Percentiles rank a stretch among this genome's conserved stretches.
phyloP scores from a whole-genome alignment of 2,888 invertebrate species.

The Pseudococcus jackbeardsleyi region DNA sequence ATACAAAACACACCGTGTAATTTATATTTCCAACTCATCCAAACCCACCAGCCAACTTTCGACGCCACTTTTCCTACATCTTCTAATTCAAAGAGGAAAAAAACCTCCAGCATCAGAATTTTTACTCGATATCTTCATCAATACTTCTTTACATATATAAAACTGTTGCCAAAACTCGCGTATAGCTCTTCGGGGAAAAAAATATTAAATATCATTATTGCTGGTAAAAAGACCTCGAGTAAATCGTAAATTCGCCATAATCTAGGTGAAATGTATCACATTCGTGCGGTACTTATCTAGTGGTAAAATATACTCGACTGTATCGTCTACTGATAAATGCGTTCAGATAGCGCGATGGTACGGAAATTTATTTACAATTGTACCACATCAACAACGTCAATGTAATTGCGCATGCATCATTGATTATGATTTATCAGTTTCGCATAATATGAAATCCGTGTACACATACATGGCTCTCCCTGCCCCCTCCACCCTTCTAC shows the following conservation, averaged over 20 bases:
- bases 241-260: conserved; percentile 56
- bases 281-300: conserved; percentile 16
- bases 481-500: neutral
- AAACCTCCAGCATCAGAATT: too few species aligned
- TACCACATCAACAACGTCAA: conserved; percentile 59
- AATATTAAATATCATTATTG: conserved; percentile 33
- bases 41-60: too few species aligned
- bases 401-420: conserved; percentile 63
- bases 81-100: too few species aligned
- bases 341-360: conserved; percentile 61
- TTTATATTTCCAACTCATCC: too few species aligned
- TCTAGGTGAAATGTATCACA: conserved; percentile 61
- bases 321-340: conserved; percentile 59
- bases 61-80: too few species aligned
- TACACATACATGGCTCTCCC: neutral
- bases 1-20: too few species aligned
- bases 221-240: conserved; percentile 41
- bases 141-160: neutral
- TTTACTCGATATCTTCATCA: too few species aligned
- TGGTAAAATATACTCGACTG: conserved; percentile 34
- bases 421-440: conserved; percentile 57
- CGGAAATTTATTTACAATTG: conserved; percentile 61
- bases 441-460: conserved; percentile 4
- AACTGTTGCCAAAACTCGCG: neutral
- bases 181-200: neutral